These are phyloP conservation scores for Barbus barbus DNA, from an alignment of 2,113 vertebrate species.

Conservation along the genomic window DNA sequence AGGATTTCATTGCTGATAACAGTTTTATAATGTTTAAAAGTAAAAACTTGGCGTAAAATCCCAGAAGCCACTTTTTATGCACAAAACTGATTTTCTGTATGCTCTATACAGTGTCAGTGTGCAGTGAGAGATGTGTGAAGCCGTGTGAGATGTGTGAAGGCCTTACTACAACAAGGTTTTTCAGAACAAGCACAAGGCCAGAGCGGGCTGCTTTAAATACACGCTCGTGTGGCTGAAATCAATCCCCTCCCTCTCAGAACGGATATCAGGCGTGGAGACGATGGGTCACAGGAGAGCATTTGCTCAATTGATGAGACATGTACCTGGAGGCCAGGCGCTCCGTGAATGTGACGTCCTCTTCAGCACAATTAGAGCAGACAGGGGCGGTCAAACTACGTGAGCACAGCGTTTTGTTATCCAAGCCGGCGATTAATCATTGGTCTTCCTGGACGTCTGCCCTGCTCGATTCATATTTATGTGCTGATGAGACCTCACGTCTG, in stretches of 20 bases:
- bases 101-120: neutral
- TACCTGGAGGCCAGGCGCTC: constrained; percentile 39
- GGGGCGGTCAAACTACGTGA: constrained; percentile 58
- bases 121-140: neutral
- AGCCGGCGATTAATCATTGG: constrained; percentile 60
- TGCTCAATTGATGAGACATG: constrained; percentile 40
- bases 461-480: constrained; percentile 43
- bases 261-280: constrained; percentile 20
- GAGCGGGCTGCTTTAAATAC: constrained; percentile 28
- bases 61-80: neutral
- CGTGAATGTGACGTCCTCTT: constrained; percentile 45
- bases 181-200: constrained; percentile 13
- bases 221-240: constrained; percentile 45
- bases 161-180: neutral
- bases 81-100: neutral
- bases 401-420: constrained; percentile 63
- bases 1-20: too few species aligned
- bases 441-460: constrained; percentile 43
- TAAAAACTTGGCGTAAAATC: neutral
- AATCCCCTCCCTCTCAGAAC: constrained; percentile 41
- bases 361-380: constrained; percentile 58
- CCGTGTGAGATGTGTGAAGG: too few species aligned
- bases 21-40: too few species aligned
- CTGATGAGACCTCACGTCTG: constrained; percentile 25
- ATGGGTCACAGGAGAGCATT: constrained; percentile 29